These are phyloP conservation scores for Tipula unca DNA, from an alignment of 2,888 invertebrate species.

Conservation along the genomic window DNA sequence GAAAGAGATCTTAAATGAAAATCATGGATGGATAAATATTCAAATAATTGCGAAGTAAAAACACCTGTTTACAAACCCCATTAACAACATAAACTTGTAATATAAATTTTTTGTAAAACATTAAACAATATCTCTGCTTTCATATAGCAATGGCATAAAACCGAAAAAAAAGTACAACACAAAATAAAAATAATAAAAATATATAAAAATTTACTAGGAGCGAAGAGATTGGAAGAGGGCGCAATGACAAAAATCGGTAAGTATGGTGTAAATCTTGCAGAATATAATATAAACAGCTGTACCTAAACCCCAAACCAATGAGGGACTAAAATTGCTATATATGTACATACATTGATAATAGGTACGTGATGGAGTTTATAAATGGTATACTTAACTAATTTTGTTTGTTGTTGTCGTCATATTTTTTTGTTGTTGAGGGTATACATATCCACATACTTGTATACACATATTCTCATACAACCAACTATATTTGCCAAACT, in stretches of 20 bases:
- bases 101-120: constrained; percentile 3
- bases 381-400: constrained; percentile 20
- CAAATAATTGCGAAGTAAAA: constrained; percentile 1
- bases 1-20: background rate
- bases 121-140: constrained; percentile 15
- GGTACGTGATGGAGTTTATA: constrained; percentile 20
- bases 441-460: background rate
- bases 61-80: constrained; percentile 16
- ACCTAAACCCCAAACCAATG: constrained; percentile 18
- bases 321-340: constrained; percentile 1
- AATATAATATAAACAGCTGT: background rate
- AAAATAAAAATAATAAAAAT: background rate
- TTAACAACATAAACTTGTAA: constrained; percentile 14
- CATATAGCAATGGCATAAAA: background rate
- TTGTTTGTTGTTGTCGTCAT: background rate
- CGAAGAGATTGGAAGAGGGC: background rate
- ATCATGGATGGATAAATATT: background rate
- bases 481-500: background rate
- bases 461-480: no score
- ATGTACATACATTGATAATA: constrained; percentile 18
- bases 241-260: background rate
- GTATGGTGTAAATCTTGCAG: background rate
- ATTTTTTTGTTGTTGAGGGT: background rate
- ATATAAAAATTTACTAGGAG: background rate
- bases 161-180: background rate